Evolutionary conservation across 2,797 vertebrate species (phyloP).

Genomic region (Ptychobarbus kaznakovi): DNA sequence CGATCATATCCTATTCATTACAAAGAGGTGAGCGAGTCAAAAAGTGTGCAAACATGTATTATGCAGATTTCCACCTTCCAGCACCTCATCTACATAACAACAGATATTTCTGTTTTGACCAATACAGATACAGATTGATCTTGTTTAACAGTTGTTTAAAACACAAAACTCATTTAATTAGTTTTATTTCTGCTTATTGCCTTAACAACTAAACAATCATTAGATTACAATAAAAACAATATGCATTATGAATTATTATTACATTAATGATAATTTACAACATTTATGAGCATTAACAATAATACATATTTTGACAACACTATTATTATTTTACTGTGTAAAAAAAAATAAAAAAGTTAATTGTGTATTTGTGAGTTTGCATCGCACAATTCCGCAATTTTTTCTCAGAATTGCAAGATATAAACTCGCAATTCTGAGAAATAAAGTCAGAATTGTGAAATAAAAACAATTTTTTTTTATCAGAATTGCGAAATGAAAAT

Average conservation of each 20-base stretch:
- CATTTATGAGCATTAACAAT: neutral
- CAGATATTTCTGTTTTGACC: neutral
- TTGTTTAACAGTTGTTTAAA: neutral
- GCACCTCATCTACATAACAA: neutral
- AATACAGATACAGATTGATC: neutral
- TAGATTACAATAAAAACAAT: neutral
- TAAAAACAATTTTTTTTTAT: too few species aligned
- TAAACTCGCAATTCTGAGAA: too few species aligned
- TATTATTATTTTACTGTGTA: too few species aligned
- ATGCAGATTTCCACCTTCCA: neutral
- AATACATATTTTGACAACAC: neutral
- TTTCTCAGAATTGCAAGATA: too few species aligned
- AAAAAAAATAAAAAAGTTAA: too few species aligned
- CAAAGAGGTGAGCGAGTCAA: constrained; percentile 43
- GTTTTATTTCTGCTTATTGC: neutral
- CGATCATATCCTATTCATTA: constrained; percentile 53
- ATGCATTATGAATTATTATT: neutral
- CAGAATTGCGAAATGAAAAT: too few species aligned
- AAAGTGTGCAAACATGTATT: constrained; percentile 12
- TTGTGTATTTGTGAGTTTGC: neutral
- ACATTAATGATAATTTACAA: neutral
- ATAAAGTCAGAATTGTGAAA: too few species aligned
- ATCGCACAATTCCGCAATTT: neutral
- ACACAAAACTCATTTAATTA: neutral
- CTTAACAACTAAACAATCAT: neutral